Conservation (phyloP, 2,888 invertebrate genomes). For the Pristionchus fissidentatus region DNA sequence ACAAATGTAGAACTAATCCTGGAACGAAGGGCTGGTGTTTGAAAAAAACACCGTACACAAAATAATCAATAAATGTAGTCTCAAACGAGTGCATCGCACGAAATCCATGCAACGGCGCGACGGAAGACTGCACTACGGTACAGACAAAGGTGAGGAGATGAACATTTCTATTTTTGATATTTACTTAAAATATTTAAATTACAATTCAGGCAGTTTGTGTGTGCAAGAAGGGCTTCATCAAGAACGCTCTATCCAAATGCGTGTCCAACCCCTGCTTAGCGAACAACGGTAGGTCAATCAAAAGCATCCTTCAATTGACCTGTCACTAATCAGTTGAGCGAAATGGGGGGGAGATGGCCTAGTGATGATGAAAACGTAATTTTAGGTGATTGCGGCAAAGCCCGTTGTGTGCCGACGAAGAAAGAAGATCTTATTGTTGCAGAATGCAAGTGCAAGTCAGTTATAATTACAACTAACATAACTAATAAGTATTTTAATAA, state of each 20-base stretch:
- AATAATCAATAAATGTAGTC: neutral
- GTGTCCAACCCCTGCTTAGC: slow-evolving; percentile 14
- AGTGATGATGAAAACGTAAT: too few species aligned
- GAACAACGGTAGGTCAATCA: slow-evolving; percentile 5
- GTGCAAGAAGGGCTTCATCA: slow-evolving; percentile 42
- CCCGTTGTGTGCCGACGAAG: slow-evolving; percentile 46
- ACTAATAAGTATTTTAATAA: neutral
- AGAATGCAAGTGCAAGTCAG: slow-evolving; percentile 48
- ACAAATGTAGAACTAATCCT: neutral
- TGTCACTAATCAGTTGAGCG: neutral
- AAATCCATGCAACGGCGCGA: slow-evolving; percentile 47
- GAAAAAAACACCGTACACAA: neutral
- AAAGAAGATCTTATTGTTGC: slow-evolving; percentile 47
- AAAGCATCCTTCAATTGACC: neutral
- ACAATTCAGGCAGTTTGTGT: slow-evolving; percentile 24
- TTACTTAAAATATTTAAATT: neutral
- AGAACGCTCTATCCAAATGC: slow-evolving; percentile 4
- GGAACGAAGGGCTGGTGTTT: too few species aligned
- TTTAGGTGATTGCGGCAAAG: slow-evolving; percentile 46
- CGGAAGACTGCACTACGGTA: slow-evolving; percentile 45
- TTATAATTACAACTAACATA: neutral
- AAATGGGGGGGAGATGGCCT: neutral
- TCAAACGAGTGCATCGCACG: slow-evolving; percentile 45
- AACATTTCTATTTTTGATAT: neutral
- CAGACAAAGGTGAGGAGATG: neutral